phyloP scores from a whole-genome alignment of 2,888 invertebrate genomes.

The Muschampia plurimacula region DNA sequence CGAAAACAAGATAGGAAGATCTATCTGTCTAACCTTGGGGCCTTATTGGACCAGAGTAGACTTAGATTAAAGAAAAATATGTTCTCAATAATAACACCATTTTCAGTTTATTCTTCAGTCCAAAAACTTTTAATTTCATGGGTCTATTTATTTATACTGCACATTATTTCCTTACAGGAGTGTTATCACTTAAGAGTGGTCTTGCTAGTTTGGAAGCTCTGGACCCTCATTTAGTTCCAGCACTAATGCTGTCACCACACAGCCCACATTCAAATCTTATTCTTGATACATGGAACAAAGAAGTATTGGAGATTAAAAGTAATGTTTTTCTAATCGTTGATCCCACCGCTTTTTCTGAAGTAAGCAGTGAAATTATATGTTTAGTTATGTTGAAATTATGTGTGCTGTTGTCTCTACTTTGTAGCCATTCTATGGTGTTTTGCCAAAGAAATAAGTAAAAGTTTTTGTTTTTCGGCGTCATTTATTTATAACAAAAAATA shows the following conservation, averaged over 20 bases:
- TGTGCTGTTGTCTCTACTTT: neutral
- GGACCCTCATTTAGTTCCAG: constrained; percentile 88
- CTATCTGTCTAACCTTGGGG: too few species aligned
- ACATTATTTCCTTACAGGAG: constrained; percentile 71
- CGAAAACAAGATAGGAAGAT: too few species aligned
- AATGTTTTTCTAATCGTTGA: constrained; percentile 88
- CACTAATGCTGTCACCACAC: constrained; percentile 81
- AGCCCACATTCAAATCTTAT: constrained; percentile 81
- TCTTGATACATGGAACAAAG: constrained; percentile 85
- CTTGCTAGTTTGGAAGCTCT: constrained; percentile 89
- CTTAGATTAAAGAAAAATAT: too few species aligned
- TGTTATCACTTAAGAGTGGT: constrained; percentile 86
- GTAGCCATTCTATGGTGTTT: neutral
- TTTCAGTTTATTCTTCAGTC: too few species aligned
- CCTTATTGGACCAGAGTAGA: too few species aligned
- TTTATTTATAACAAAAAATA: too few species aligned
- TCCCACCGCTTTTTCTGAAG: constrained; percentile 89
- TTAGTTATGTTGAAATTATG: neutral
- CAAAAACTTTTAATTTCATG: neutral
- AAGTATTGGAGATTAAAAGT: constrained; percentile 84
- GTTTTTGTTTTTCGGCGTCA: too few species aligned
- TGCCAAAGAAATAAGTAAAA: too few species aligned
- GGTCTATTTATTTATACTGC: neutral
- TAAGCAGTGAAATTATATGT: constrained; percentile 52
- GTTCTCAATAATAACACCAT: too few species aligned